Conservation (phyloP, 2,888 invertebrate species). For the Saturnia pavonia region DNA sequence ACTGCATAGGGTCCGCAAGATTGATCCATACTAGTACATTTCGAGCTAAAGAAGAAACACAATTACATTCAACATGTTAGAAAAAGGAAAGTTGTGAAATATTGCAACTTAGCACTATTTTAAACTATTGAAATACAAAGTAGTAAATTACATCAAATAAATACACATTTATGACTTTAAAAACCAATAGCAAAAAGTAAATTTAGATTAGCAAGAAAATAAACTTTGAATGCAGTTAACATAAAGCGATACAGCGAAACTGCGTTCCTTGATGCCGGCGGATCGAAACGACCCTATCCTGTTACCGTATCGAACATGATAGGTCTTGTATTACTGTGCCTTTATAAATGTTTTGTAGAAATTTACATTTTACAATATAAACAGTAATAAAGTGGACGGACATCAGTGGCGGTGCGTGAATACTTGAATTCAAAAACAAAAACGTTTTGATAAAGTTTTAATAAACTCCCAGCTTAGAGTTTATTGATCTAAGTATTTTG, state of each 20-base stretch:
- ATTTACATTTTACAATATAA: constrained; percentile 18
- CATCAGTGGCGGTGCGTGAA: background rate
- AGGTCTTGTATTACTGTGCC: constrained; percentile 51
- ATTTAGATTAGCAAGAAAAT: constrained; percentile 1
- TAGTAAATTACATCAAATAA: background rate
- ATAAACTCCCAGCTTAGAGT: too few relatives aligned
- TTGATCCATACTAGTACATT: background rate
- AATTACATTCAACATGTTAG: background rate
- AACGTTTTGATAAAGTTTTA: background rate
- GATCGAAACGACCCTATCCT: constrained; percentile 49
- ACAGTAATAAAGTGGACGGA: background rate
- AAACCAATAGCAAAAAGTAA: background rate
- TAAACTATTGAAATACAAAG: background rate
- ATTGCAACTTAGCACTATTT: background rate
- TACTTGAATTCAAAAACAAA: background rate
- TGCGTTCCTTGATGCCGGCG: constrained; percentile 29
- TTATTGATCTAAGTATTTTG: background rate
- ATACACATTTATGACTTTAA: background rate
- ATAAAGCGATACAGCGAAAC: constrained; percentile 11
- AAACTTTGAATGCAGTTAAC: background rate
- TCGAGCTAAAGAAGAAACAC: background rate
- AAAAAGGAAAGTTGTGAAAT: background rate
- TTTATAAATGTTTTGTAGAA: background rate
- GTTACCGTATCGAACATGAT: constrained; percentile 57
- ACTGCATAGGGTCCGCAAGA: background rate